A percentile compares a stretch with the other conserved stretches of the same genome.
phyloP scores from a whole-genome alignment of 2,113 vertebrate genomes.

The Rhynchomys soricoides region DNA sequence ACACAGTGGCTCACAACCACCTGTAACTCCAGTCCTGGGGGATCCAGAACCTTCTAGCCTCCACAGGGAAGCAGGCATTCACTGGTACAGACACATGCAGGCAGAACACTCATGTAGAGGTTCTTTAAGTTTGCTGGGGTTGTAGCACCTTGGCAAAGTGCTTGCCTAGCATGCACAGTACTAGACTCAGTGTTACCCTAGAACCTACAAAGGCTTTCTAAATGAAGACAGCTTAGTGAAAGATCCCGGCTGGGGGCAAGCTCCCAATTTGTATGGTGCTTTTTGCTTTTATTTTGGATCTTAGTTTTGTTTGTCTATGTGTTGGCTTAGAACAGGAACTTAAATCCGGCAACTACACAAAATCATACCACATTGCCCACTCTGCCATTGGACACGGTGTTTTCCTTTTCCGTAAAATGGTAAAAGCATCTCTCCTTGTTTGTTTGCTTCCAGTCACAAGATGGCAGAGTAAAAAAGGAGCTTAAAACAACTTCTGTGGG shows the following conservation, averaged over 20 bases:
- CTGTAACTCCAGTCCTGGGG: background rate
- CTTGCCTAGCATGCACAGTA: too few species aligned
- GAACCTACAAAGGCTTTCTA: background rate
- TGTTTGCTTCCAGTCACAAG: background rate
- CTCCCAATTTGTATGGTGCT: background rate
- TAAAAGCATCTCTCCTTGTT: background rate
- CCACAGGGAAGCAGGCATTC: background rate
- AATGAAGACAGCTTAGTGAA: background rate
- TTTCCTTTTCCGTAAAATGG: background rate
- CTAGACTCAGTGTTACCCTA: background rate
- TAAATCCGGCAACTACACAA: slow-evolving; percentile 15
- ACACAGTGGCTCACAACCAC: background rate
- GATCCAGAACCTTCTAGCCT: background rate
- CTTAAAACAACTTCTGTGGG: background rate
- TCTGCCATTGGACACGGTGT: background rate
- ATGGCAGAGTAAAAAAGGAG: background rate
- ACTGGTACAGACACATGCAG: background rate
- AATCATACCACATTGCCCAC: background rate
- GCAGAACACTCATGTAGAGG: background rate
- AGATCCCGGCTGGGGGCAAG: background rate
- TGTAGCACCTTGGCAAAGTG: background rate
- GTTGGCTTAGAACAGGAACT: slow-evolving; percentile 27
- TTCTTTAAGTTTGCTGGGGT: background rate
- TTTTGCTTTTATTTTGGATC: background rate
- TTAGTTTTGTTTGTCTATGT: background rate